A percentile compares a stretch with the other conserved stretches of the same genome.
Evolutionary conservation across 1,140 invertebrate genomes (phyloP).

Genomic region (Teleogryllus occipitalis): DNA sequence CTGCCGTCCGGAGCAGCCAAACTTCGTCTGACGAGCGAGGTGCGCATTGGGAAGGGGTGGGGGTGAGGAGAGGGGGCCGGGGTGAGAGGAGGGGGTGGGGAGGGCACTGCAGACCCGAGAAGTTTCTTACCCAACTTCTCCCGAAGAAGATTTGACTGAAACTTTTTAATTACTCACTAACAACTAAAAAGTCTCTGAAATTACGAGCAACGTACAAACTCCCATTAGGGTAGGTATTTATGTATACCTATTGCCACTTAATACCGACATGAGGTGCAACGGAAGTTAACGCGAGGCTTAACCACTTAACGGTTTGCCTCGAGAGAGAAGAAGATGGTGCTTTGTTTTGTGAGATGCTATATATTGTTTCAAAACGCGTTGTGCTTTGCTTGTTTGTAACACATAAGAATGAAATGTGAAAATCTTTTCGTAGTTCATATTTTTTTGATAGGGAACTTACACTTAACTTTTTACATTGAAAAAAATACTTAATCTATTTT

Average conservation of each 20-base stretch:
- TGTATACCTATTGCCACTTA: neutral
- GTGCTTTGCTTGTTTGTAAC: no score
- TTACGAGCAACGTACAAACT: neutral
- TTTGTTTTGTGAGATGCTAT: no score
- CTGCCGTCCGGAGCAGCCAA: neutral
- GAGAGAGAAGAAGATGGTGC: no score
- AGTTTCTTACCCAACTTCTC: neutral
- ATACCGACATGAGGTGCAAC: neutral
- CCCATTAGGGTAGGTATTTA: neutral
- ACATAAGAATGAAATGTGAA: no score
- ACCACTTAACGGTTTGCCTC: neutral
- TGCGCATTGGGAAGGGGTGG: neutral
- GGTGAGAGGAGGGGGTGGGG: no score
- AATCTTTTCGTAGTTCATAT: no score
- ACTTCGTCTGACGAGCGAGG: neutral
- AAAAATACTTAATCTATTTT: no score
- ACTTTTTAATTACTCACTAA: slow-evolving; percentile 2
- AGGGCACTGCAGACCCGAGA: neutral
- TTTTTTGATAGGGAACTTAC: no score
- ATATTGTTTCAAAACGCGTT: no score
- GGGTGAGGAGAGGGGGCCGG: no score
- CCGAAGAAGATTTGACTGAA: neutral
- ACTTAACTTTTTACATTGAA: no score
- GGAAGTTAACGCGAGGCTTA: neutral
- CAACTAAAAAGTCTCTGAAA: neutral